Percentiles rank a stretch among this genome's conserved stretches.
These are phyloP conservation scores for Trissolcus japonicus DNA, from an alignment of 2,888 invertebrate species.

Conservation along the genomic window DNA sequence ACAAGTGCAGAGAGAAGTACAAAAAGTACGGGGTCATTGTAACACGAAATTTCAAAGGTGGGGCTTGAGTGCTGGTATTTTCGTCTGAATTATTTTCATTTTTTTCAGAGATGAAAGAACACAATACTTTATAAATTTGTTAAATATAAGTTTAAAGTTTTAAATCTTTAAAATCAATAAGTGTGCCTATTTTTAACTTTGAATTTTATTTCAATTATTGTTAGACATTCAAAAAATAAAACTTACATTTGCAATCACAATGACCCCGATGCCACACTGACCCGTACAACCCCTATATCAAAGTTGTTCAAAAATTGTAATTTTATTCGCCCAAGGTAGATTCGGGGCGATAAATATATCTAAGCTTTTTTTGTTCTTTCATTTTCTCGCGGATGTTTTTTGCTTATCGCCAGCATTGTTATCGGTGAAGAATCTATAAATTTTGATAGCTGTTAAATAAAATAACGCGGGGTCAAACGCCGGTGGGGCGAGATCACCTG, in stretches of 20 bases:
- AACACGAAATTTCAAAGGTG: neutral
- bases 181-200: no score
- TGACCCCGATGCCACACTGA: no score
- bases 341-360: neutral
- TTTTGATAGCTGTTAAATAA: constrained; percentile 75
- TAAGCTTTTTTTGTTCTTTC: constrained; percentile 14
- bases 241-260: no score
- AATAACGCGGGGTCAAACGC: constrained; percentile 63
- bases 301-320: neutral
- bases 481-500: constrained; percentile 56
- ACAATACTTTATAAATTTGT: no score
- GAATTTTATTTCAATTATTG: no score
- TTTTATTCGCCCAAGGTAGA: no score
- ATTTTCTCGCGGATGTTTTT: constrained; percentile 24
- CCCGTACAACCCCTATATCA: neutral
- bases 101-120: no score
- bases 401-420: constrained; percentile 55
- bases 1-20: neutral
- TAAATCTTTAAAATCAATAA: no score
- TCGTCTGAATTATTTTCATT: neutral
- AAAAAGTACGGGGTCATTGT: neutral
- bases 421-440: constrained; percentile 68
- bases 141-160: no score
- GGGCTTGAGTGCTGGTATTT: neutral
- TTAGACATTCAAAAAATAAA: no score